Evolutionary conservation across 2,888 invertebrate species (phyloP).

Genomic region (Pollenia amentaria): DNA sequence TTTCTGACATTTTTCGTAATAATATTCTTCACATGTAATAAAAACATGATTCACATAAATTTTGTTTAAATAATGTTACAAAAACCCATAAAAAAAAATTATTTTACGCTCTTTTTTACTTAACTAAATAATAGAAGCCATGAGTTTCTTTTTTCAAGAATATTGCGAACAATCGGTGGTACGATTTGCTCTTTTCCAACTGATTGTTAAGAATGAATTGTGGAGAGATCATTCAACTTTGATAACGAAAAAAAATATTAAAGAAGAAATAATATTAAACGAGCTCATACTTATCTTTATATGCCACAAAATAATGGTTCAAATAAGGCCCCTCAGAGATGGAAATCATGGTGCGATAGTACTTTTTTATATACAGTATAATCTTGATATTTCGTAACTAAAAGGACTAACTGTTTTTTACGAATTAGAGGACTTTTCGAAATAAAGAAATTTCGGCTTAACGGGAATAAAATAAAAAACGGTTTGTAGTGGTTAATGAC

Average conservation of each 20-base stretch:
- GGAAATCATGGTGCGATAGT: background rate
- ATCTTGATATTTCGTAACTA: no score
- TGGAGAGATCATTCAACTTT: slow-evolving; percentile 68
- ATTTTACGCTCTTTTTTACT: slow-evolving; percentile 50
- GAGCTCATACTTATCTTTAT: slow-evolving; percentile 25
- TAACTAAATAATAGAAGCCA: slow-evolving; percentile 29
- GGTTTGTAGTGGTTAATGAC: no score
- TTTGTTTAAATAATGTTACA: slow-evolving; percentile 50
- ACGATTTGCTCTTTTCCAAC: slow-evolving; percentile 28
- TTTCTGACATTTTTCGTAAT: slow-evolving; percentile 45
- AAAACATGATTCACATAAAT: slow-evolving; percentile 71
- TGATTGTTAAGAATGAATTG: slow-evolving; percentile 44
- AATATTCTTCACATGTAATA: slow-evolving; percentile 69
- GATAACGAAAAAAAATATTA: slow-evolving; percentile 42
- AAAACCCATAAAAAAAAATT: slow-evolving; percentile 39
- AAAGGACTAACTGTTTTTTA: no score
- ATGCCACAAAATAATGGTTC: background rate
- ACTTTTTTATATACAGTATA: no score
- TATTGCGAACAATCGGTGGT: slow-evolving; percentile 66
- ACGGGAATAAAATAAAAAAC: no score
- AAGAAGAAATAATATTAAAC: slow-evolving; percentile 12
- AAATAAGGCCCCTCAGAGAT: slow-evolving; percentile 5
- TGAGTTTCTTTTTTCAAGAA: background rate
- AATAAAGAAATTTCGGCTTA: no score
- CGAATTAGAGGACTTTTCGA: no score